Conservation (phyloP, 2,113 vertebrate genomes). For the Ellobius talpinus region DNA sequence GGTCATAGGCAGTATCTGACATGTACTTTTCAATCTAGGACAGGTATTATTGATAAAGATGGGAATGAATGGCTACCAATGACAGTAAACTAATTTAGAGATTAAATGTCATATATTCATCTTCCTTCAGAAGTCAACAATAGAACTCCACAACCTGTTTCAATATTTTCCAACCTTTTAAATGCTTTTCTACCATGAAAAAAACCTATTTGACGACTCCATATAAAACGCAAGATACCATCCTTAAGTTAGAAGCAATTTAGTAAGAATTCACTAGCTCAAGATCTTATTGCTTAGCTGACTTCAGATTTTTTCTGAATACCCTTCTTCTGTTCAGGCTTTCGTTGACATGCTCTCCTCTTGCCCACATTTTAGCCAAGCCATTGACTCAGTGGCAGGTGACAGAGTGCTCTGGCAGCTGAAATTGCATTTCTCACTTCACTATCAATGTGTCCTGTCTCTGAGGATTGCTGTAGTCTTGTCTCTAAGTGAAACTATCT, state of each 20-base stretch:
- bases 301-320: conserved; percentile 62
- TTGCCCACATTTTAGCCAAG: conserved; percentile 69
- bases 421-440: conserved; percentile 80
- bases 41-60: conserved; percentile 39
- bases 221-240: conserved; percentile 38
- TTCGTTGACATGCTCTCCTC: conserved; percentile 51
- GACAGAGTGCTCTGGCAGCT: conserved; percentile 73
- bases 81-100: not conserved
- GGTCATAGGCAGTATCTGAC: not conserved
- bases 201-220: conserved; percentile 55
- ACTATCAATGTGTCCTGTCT: conserved; percentile 71
- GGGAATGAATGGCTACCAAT: conserved; percentile 37
- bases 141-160: conserved; percentile 1
- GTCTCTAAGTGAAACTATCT: conserved; percentile 81
- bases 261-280: not conserved
- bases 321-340: not conserved
- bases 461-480: conserved; percentile 65
- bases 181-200: conserved; percentile 53
- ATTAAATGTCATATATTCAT: conserved; percentile 51
- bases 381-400: conserved; percentile 72
- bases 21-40: conserved; percentile 61
- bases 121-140: conserved; percentile 3
- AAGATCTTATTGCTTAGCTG: conserved; percentile 8
- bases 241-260: conserved; percentile 35
- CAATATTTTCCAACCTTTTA: conserved; percentile 14